Conservation (phyloP, 53 echinoderm and acorn worm genomes). For the Henricia sp. region DNA sequence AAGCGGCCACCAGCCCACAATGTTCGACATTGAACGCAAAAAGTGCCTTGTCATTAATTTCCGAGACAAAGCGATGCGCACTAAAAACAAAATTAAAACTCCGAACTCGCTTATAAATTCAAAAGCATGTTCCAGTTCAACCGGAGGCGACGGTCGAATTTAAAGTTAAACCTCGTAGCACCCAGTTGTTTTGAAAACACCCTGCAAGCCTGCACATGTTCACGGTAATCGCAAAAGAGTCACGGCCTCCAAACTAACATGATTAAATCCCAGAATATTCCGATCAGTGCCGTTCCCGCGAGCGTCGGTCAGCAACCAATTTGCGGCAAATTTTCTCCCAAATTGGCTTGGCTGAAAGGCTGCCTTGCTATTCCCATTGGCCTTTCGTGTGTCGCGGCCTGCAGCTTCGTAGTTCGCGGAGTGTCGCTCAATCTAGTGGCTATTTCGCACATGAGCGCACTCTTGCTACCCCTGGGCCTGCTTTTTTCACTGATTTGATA, state of each 20-base stretch:
- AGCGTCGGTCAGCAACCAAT: not conserved
- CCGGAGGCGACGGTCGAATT: not conserved
- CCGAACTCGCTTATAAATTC: too few species aligned
- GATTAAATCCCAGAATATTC: not conserved
- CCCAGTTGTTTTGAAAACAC: too few species aligned
- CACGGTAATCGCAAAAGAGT: too few species aligned
- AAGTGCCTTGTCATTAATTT: too few species aligned
- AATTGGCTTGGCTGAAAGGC: constrained; percentile 8
- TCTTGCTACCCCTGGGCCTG: not conserved
- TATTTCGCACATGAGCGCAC: not conserved
- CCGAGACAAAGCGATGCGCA: too few species aligned
- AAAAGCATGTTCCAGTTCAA: too few species aligned
- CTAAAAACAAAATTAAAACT: too few species aligned
- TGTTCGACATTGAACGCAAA: too few species aligned
- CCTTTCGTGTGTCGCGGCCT: not conserved
- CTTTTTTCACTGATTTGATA: not conserved
- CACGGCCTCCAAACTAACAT: too few species aligned
- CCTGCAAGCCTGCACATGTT: too few species aligned
- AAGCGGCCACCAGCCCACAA: too few species aligned
- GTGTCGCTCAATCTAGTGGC: not conserved
- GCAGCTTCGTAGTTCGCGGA: not conserved
- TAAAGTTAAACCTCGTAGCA: too few species aligned
- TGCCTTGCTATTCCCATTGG: not conserved
- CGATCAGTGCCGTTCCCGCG: not conserved
- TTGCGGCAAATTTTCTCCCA: constrained; percentile 23